Percentiles rank a stretch among this genome's conserved stretches.
These are phyloP conservation scores for Pterocles burchelli DNA, from an alignment of 2,113 vertebrate genomes.

Conservation along the genomic window DNA sequence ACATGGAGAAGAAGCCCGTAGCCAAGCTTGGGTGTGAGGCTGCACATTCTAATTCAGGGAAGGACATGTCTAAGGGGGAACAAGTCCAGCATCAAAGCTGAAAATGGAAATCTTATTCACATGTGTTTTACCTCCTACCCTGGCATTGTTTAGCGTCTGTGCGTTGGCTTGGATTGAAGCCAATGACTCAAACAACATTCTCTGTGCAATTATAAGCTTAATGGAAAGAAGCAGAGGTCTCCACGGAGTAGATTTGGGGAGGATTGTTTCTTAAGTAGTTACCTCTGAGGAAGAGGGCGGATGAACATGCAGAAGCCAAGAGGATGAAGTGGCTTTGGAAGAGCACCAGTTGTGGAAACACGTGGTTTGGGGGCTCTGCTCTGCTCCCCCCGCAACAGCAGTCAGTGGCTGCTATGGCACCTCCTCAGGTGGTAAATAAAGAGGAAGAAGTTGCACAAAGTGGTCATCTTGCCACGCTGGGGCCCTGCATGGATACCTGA, in stretches of 20 bases:
- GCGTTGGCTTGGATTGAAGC: not conserved
- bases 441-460: not conserved
- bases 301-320: not conserved
- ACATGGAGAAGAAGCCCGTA: not conserved
- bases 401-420: not conserved
- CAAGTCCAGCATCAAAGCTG: not conserved
- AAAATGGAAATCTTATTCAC: not conserved
- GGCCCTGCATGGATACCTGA: not conserved
- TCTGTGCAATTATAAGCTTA: not conserved
- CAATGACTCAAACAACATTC: not conserved
- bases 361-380: not conserved
- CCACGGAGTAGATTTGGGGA: not conserved
- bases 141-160: not conserved
- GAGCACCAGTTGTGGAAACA: not conserved
- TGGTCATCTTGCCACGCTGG: not conserved
- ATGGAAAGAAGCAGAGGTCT: constrained; percentile 5
- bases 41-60: not conserved
- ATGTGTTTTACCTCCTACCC: constrained; percentile 3
- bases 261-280: not conserved
- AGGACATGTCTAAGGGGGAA: not conserved
- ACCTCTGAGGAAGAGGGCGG: not conserved
- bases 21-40: not conserved
- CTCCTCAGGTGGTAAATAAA: not conserved
- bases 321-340: not conserved
- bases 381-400: not conserved